A percentile compares a stretch with the other conserved stretches of the same genome.
Conservation (phyloP, 2,888 invertebrate species). For the Neocrepidodera transversa region DNA sequence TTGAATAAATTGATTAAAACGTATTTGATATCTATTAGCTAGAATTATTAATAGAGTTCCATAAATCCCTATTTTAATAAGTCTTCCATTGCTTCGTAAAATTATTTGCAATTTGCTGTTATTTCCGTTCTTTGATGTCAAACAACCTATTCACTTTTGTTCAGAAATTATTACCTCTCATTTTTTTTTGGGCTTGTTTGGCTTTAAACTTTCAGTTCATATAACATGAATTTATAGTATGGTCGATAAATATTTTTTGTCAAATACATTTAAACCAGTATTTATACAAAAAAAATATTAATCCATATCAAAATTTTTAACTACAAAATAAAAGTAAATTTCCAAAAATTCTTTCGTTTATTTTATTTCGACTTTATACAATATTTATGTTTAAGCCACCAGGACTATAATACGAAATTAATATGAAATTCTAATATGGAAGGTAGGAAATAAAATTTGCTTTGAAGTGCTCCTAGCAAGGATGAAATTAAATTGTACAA, state of each 20-base stretch:
- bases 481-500: slow-evolving; percentile 22
- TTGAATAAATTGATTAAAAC: no score
- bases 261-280: no score
- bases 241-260: neutral
- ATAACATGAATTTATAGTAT: slow-evolving; percentile 16
- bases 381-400: no score
- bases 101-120: slow-evolving; percentile 2
- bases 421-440: slow-evolving; percentile 10
- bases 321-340: no score
- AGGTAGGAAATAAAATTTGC: slow-evolving; percentile 18
- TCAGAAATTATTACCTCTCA: slow-evolving; percentile 8
- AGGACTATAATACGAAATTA: neutral
- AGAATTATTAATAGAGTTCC: no score
- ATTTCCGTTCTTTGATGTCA: slow-evolving; percentile 22
- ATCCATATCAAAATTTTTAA: no score
- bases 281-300: no score
- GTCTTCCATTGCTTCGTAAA: neutral
- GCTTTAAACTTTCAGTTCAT: slow-evolving; percentile 12
- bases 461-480: slow-evolving; percentile 24
- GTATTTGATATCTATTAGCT: no score
- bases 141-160: slow-evolving; percentile 17
- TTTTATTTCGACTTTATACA: no score
- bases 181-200: slow-evolving; percentile 9
- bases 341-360: no score
- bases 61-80: no score